Evolutionary conservation across 2,797 vertebrate species (phyloP), one percentile per base, ranked within the genome.

Genomic region (Etheostoma nigrum): DNA sequence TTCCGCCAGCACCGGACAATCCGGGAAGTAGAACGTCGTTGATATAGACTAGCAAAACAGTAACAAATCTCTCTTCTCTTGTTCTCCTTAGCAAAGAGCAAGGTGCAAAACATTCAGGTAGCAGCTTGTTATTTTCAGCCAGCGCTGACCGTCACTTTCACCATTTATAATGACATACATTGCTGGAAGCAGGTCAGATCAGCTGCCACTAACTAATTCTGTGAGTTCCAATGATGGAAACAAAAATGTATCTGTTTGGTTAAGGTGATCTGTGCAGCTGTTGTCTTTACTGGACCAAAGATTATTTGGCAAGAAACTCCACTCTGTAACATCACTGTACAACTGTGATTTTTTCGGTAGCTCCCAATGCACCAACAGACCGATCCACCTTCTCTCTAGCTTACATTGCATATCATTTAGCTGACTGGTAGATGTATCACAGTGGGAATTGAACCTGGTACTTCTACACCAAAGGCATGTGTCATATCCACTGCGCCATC

Each of bases 301-400:
- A 63, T 44, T 30, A 19, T 45, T 67, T 66, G 52, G 23, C 10
- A 25, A 47, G 18, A 63, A 52, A 40, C 42, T 67, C 44, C 13
- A 19, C 45, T 47, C 65, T 33, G 27, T 66, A 45, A 62, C 12
- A 23, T 18, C 7, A 6, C 53, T 25, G 44, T 54, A 44, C 6
- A 4, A 1, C 10, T 2, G 3, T 27, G 48, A 16, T 12, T 42
- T 42, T 27, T n/a, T 64, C 52, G 33, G 4, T 36, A 25, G 25
- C 27, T 65, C 12, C 21, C 19, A 36, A 47, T 11, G 23, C 19
- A 47, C n/a, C 25, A 52, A 21, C 53, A 25, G 30, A 52, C 10
- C 3, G 5, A 27, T 19, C 8, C 5, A 3, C 61, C 62, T 47
- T 25, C 7, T 18, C 55, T 45, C n/a, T 25, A 42, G 30, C 30